Base-by-base conservation (phyloP, 2,888 invertebrate species). In the Latrodectus elegans region DNA sequence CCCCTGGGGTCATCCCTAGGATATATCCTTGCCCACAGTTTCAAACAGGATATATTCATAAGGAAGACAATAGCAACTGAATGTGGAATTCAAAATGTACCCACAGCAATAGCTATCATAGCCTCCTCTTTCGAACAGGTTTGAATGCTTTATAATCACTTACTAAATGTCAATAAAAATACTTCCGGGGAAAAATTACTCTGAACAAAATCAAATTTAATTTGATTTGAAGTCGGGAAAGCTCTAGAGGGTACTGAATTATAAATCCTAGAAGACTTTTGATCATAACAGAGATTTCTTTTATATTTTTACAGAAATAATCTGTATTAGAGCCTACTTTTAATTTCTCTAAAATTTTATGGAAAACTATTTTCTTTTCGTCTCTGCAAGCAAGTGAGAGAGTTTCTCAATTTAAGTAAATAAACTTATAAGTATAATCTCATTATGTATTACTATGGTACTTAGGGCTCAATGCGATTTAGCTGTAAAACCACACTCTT, bases 11-110 rank as follows among this genome's bases (percentile, higher is more conserved):
- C 91, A 51, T 65, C 78, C 11, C 88, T 91, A n/a, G 92, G 91
- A 22, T 91, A 90, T 78, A 64, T 89, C n/a, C 89, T 90, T 6
- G 91, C 91, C 1, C 86, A 84, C 26, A 81, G 91, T 8, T 91
- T 90, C 81, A 82, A 91, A 11, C 89, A 91, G 89, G 84, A 89
- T 60, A 73, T 88, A 12, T 74, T 78, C 0, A 88, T 79, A 17
- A 88, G 91, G 22, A 88, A 91, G 67, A 91, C 91, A 1, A 90
- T 92, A 38, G 91, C 91, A 72, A 89, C 91, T 55, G 91, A 91
- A 86, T 91, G 91, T 8, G 91, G 91, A 49, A 89, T 91, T 70
- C 92, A 92, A 78, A 91, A 92, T 75, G 91, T 91, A 22, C 91
- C 91, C 0, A 88, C 91, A 14, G 91, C 91, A 55, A 90, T 92